phyloP scores from a whole-genome alignment of 2,797 vertebrate species.

The Sebastes nivosus region DNA sequence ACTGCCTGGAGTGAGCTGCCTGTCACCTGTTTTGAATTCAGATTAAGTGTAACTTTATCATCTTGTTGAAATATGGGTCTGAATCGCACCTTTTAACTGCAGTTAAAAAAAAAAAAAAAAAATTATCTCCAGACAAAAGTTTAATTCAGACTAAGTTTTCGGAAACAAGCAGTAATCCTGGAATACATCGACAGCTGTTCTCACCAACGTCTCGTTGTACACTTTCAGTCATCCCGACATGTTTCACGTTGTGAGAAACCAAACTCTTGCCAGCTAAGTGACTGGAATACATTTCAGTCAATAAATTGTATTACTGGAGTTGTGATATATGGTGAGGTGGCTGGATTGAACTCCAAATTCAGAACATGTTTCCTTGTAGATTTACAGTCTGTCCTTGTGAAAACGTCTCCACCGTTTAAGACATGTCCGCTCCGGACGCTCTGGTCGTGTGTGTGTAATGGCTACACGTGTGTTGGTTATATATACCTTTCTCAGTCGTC shows the following conservation, averaged over 20 bases:
- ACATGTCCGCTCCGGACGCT: constrained; percentile 14
- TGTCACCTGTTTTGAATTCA: neutral
- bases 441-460: neutral
- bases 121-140: neutral
- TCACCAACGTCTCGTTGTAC: neutral
- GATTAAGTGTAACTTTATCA: neutral
- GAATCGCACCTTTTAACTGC: neutral
- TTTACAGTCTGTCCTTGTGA: constrained; percentile 30
- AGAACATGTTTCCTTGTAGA: constrained; percentile 25
- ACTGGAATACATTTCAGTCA: constrained; percentile 37
- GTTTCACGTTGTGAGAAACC: constrained; percentile 15
- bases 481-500: constrained; percentile 13
- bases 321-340: constrained; percentile 10
- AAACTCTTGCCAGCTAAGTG: constrained; percentile 17
- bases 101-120: neutral
- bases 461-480: neutral
- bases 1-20: neutral
- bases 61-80: neutral
- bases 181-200: neutral
- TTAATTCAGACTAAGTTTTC: neutral
- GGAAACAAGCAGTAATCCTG: neutral
- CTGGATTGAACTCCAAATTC: neutral
- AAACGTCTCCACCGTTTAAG: constrained; percentile 44
- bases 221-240: neutral
- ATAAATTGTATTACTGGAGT: constrained; percentile 50